Evolutionary conservation across 1,140 invertebrate genomes (phyloP).

Genomic region (Acromyrmex echinatior): DNA sequence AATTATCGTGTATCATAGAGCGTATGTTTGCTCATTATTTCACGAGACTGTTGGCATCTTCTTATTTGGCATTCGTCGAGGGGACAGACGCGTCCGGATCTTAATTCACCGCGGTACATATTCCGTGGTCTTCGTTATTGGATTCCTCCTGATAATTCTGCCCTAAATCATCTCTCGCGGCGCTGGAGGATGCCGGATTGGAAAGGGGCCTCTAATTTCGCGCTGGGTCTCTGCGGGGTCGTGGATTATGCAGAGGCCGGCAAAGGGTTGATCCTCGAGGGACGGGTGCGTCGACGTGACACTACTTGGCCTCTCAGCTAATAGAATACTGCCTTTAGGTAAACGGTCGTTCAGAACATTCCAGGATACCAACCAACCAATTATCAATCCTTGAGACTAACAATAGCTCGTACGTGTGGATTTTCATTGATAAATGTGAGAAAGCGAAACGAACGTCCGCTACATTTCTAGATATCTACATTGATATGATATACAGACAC

Average conservation of each 20-base stretch:
- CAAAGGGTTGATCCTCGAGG: constrained; percentile 86
- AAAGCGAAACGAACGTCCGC: neutral
- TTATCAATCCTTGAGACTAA: constrained; percentile 19
- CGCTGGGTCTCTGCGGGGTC: constrained; percentile 84
- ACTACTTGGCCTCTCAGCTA: constrained; percentile 81
- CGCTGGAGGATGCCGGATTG: constrained; percentile 74
- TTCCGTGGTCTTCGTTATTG: constrained; percentile 84
- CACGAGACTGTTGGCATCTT: constrained; percentile 1
- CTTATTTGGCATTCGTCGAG: constrained; percentile 21
- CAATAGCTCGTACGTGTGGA: neutral
- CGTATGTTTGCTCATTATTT: neutral
- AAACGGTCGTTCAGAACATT: constrained; percentile 66
- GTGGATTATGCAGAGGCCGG: constrained; percentile 84
- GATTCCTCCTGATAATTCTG: constrained; percentile 85
- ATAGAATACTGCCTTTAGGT: constrained; percentile 83
- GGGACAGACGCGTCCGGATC: constrained; percentile 75
- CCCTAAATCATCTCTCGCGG: constrained; percentile 83
- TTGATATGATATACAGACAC: neutral
- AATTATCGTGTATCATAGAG: neutral
- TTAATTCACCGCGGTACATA: constrained; percentile 83
- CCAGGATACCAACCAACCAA: constrained; percentile 30
- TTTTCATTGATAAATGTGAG: neutral
- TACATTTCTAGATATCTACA: neutral
- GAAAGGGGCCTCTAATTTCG: constrained; percentile 83
- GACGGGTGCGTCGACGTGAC: constrained; percentile 83